Base-by-base conservation (phyloP, 1,140 invertebrate genomes). In the Drosophila eugracilis region DNA sequence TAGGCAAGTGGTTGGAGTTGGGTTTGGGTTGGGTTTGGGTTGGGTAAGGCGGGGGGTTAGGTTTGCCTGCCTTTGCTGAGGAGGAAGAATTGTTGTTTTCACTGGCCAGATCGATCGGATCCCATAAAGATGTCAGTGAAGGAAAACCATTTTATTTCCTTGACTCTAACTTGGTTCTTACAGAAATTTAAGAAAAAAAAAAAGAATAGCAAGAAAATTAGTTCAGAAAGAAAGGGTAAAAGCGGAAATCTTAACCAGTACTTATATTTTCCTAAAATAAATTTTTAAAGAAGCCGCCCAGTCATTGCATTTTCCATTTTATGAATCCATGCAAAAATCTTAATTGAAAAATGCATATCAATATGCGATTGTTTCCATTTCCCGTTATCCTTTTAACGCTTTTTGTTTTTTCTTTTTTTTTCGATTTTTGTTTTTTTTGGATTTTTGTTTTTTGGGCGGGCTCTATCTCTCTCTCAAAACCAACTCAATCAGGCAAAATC, bases 401-500 rank as follows among this genome's bases (percentile, higher is more conserved):
- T 59, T 58, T 49, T 48, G 49, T 54, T 24, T 5, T n/a, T 0
- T 0, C 39, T 21, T 47, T 32, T n/a, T 52, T 10, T 30, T 24
- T 10, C 26, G 21, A n/a, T 41, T 19, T 21, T 5, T n/a, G 14
- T 6, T 41, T 30, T 26, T n/a, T 17, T 19, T 30, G 32, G 4
- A 30, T 14, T 7, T 42, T 54, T 44, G 34, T 53, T 41, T 34
- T n/a, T n/a, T n/a, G n/a, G n/a, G n/a, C n/a, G n/a, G n/a, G 48
- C 30, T 32, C 3, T 32, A 32, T 32, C 30, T 7, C 22, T n/a
- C n/a, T n/a, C n/a, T n/a, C n/a, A n/a, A 37, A 80, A 81, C 63
- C 73, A 85, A 79, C 80, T 73, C 79, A 84, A 85, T 85, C 79
- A 60, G 80, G 37, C 26, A 66, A 44, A 83, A 85, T 84, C 71